A percentile compares a stretch with the other conserved stretches of the same genome.
Evolutionary conservation across 2,113 vertebrate species (phyloP).

Genomic region (Grammomys surdaster): DNA sequence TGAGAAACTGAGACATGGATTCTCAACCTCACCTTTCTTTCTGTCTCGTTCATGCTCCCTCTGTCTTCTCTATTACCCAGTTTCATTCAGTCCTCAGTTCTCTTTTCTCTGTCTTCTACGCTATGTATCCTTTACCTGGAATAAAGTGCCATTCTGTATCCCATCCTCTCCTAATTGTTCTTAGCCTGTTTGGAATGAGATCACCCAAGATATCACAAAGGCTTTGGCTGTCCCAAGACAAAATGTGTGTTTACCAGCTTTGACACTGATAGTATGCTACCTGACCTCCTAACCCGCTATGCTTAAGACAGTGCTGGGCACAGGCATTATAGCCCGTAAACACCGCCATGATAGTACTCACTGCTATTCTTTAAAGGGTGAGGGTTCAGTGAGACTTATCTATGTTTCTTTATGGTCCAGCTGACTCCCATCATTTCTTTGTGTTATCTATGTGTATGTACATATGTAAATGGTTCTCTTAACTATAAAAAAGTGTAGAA

Average conservation of each 20-base stretch:
- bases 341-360: accelerated
- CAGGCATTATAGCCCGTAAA: accelerated
- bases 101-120: background rate
- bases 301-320: background rate
- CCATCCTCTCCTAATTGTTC: background rate
- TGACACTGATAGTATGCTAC: background rate
- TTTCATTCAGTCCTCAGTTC: background rate
- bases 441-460: background rate
- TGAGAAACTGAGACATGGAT: background rate
- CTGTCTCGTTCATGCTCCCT: background rate
- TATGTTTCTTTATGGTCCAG: background rate
- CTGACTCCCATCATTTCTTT: background rate
- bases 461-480: background rate
- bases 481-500: background rate
- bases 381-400: background rate
- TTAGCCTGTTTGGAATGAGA: slow-evolving; percentile 16
- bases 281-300: background rate
- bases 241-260: background rate
- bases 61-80: background rate
- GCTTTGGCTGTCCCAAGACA: background rate
- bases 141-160: background rate
- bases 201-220: background rate
- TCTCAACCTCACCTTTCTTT: background rate
- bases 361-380: background rate
- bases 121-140: background rate